Percentiles rank a stretch among this genome's conserved stretches.
Conservation (phyloP, 2,797 vertebrate species). For the Petrocephalus schoutedeni region DNA sequence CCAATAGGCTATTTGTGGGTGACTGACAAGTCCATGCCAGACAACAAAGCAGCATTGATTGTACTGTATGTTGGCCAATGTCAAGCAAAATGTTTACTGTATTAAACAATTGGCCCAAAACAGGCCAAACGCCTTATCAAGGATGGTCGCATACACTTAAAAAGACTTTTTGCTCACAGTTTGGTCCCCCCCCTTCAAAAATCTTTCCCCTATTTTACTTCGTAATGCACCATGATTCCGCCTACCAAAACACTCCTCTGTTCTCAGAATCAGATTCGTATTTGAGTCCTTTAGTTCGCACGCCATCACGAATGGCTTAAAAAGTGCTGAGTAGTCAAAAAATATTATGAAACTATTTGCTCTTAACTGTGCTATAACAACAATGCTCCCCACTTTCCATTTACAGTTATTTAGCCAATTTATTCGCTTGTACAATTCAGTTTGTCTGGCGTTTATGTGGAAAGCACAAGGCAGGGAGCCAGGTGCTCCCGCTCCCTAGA, state of each 20-base stretch:
- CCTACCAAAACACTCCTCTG: neutral
- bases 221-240: neutral
- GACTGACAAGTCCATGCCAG: neutral
- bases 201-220: neutral
- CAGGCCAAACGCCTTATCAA: neutral
- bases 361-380: neutral
- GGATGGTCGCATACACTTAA: neutral
- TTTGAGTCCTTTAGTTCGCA: neutral
- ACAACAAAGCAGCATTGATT: neutral
- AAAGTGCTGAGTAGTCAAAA: neutral
- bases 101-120: neutral
- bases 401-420: conserved; percentile 21
- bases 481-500: neutral
- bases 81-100: neutral
- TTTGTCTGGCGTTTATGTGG: conserved; percentile 3
- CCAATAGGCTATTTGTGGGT: neutral
- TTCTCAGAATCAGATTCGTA: neutral
- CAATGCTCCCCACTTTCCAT: neutral
- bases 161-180: neutral
- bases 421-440: conserved; percentile 28
- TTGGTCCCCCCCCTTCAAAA: neutral
- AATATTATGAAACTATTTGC: neutral
- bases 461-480: neutral
- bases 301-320: neutral
- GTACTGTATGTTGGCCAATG: neutral